These are phyloP conservation scores for Synanthedon tipuliformis DNA, from an alignment of 2,888 invertebrate genomes.

Conservation along the genomic window DNA sequence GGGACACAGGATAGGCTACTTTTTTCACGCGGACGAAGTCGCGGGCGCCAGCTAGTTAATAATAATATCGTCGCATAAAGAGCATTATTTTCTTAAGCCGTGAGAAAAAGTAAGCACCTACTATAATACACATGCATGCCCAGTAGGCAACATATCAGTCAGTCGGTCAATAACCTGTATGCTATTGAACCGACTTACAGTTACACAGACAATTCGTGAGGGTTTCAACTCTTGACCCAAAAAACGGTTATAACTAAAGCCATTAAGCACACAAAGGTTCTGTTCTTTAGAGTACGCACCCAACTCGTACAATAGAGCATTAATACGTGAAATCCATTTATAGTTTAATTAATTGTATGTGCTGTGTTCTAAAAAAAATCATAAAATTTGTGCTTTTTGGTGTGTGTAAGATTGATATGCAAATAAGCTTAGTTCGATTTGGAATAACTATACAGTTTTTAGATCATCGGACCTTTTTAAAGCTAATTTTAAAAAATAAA, in stretches of 20 bases:
- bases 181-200: slow-evolving; percentile 22
- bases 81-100: not conserved
- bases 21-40: no score
- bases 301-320: not conserved
- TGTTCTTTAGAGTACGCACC: not conserved
- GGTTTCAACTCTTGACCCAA: not conserved
- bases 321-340: not conserved
- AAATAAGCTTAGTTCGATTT: no score
- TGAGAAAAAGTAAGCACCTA: not conserved
- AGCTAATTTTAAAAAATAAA: no score
- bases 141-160: slow-evolving; percentile 11
- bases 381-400: no score
- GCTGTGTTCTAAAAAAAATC: no score
- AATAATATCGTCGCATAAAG: no score
- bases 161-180: slow-evolving; percentile 25
- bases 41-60: no score
- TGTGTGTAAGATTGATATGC: no score
- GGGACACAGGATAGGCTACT: no score
- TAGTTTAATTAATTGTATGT: not conserved
- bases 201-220: not conserved
- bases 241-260: not conserved
- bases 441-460: no score
- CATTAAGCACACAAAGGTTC: not conserved
- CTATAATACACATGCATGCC: slow-evolving; percentile 2
- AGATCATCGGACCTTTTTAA: no score